Evolutionary conservation across 2,113 vertebrate genomes (phyloP), one percentile per base, ranked within the genome.

Genomic region (Lonchura striata): DNA sequence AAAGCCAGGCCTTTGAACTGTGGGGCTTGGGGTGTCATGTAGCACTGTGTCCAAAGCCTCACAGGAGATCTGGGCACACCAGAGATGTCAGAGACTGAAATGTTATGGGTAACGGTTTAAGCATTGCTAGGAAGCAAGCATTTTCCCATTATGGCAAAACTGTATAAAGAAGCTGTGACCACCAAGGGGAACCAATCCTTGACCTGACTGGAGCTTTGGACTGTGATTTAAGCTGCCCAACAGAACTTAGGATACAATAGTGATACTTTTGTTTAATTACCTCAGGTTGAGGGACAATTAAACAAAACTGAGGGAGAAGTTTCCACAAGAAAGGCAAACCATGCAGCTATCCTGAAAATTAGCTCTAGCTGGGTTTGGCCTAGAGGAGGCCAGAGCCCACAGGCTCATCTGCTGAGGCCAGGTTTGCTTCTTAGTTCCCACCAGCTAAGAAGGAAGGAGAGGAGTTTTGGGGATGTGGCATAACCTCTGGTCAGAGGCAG

Each of bases 181-280:
- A 35, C 11, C 0, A 0, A 74, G 24, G 28, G 12, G 18, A 15
- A 47, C 16, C 6, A 8, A 15, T 11, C 30, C 52, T 42, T 30
- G 20, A 49, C 16, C 7, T 42, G 37, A 66, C 35, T 50, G 25
- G 44, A 60, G 17, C 25, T 57, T 35, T 66, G 35, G 42, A 57
- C 35, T 66, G 21, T 66, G 44, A 42, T n/a, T 50, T 59, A 59
- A 75, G 31, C 10, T 50, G 31, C 21, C 13, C 22, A 76, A n/a
- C 7, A 17, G 20, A 76, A 42, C 21, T 25, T 65, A 31, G 30
- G 61, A 42, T 35, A 76, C 4, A 7, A 49, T 25, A 66, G 13
- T 50, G 31, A 76, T 16, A 35, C 31, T 31, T 31, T 3, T 17
- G 20, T 39, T 42, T 41, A 57, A 30, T n/a, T 66, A 42, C 13